phyloP scores from a whole-genome alignment of 2,113 vertebrate species.

The Echinops telfairi region DNA sequence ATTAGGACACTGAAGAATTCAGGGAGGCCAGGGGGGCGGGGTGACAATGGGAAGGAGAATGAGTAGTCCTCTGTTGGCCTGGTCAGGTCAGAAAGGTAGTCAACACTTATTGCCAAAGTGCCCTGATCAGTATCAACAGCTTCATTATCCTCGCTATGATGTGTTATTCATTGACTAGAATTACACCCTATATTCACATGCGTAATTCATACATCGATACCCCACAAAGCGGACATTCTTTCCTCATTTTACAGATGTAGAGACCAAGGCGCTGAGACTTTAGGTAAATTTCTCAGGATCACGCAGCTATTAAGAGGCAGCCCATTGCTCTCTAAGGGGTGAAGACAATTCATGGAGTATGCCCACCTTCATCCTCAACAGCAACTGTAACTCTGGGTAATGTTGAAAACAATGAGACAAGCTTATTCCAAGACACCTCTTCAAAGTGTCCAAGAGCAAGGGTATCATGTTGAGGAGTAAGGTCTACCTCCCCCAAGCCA shows the following conservation, averaged over 20 bases:
- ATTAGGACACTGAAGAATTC: no score
- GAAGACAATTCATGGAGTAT: background rate
- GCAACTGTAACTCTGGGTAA: background rate
- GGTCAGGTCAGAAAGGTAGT: background rate
- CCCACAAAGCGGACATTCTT: background rate
- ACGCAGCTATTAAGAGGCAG: background rate
- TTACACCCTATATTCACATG: background rate
- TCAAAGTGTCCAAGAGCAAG: no score
- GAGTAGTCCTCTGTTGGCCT: no score
- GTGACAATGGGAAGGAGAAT: no score
- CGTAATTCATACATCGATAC: background rate
- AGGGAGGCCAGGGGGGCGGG: no score
- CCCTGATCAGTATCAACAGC: background rate
- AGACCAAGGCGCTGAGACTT: background rate
- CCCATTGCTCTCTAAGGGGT: background rate
- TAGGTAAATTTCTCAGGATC: background rate
- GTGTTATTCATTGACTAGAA: background rate
- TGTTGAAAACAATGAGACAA: background rate
- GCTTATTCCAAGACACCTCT: no score
- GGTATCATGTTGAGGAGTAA: no score
- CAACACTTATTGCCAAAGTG: conserved; percentile 19
- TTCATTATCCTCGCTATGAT: background rate
- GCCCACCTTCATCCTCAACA: background rate
- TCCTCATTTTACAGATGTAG: background rate
- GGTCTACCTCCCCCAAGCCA: no score